phyloP scores from a whole-genome alignment of 2,797 vertebrate species.

The Sebastes itinus region DNA sequence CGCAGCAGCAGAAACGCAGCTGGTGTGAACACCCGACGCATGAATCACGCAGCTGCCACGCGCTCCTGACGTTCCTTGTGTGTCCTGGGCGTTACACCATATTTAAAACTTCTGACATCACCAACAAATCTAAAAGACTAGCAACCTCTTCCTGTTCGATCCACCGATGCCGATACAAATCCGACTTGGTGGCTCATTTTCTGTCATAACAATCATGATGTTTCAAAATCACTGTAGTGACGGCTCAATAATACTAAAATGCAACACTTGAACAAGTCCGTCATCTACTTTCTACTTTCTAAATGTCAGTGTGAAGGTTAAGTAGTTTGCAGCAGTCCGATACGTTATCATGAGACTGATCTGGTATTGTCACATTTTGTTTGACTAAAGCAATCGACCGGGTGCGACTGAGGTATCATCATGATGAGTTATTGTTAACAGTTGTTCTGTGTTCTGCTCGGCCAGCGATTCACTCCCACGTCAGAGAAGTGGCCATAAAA shows the following conservation, averaged over 20 bases:
- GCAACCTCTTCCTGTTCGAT: neutral
- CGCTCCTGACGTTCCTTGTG: too few relatives aligned
- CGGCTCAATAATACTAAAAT: neutral
- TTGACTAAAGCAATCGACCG: neutral
- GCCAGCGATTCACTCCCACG: constrained; percentile 29
- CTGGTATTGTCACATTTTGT: neutral
- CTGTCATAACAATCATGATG: too few relatives aligned
- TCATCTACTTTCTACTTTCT: neutral
- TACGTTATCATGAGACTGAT: neutral
- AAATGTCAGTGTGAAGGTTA: neutral
- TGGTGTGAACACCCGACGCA: too few relatives aligned
- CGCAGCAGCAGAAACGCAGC: too few relatives aligned
- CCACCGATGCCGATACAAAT: neutral
- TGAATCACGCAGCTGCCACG: too few relatives aligned
- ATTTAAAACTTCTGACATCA: too few relatives aligned
- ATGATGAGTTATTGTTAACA: neutral
- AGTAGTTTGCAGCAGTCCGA: neutral
- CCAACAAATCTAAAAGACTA: too few relatives aligned
- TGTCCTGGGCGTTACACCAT: too few relatives aligned
- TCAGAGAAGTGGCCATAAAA: constrained; percentile 5
- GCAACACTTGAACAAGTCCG: neutral
- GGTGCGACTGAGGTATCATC: neutral
- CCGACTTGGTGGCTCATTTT: neutral
- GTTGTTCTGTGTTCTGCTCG: constrained; percentile 2
- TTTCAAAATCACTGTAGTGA: neutral